A percentile compares a stretch with the other conserved stretches of the same genome.
Evolutionary conservation across 1,140 invertebrate species (phyloP).

Genomic region (Galleria mellonella): DNA sequence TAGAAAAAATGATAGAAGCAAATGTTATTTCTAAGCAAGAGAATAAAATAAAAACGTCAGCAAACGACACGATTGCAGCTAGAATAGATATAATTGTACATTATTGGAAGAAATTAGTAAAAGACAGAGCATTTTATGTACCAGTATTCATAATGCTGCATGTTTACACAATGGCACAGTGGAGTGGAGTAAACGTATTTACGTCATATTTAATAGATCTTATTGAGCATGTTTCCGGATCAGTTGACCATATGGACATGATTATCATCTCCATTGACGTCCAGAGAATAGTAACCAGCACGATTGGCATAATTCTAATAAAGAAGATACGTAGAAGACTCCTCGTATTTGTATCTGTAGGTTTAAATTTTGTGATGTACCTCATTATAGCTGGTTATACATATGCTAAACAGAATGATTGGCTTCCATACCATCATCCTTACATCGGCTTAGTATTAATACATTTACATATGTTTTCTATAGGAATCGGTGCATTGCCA

Average conservation of each 20-base stretch:
- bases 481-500: constrained; percentile 23
- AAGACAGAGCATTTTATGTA: constrained; percentile 21
- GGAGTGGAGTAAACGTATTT: constrained; percentile 18
- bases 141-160: constrained; percentile 29
- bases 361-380: constrained; percentile 12
- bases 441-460: constrained; percentile 17
- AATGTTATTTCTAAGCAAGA: neutral
- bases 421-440: constrained; percentile 12
- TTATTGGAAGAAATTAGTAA: neutral
- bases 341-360: constrained; percentile 15
- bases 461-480: constrained; percentile 20
- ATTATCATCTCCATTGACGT: constrained; percentile 19
- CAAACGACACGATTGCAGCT: neutral
- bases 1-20: constrained; percentile 12
- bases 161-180: constrained; percentile 19
- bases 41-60: neutral
- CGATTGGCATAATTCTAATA: constrained; percentile 19
- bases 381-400: constrained; percentile 13
- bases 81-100: neutral
- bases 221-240: constrained; percentile 13
- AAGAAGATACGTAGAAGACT: constrained; percentile 20
- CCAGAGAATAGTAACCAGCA: constrained; percentile 21
- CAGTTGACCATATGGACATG: constrained; percentile 9
- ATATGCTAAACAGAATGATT: constrained; percentile 14
- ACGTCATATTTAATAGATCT: constrained; percentile 19